Evolutionary conservation across 2,113 vertebrate genomes (phyloP), one percentile per base, ranked within the genome.

Genomic region (Cynopterus brachyotis): DNA sequence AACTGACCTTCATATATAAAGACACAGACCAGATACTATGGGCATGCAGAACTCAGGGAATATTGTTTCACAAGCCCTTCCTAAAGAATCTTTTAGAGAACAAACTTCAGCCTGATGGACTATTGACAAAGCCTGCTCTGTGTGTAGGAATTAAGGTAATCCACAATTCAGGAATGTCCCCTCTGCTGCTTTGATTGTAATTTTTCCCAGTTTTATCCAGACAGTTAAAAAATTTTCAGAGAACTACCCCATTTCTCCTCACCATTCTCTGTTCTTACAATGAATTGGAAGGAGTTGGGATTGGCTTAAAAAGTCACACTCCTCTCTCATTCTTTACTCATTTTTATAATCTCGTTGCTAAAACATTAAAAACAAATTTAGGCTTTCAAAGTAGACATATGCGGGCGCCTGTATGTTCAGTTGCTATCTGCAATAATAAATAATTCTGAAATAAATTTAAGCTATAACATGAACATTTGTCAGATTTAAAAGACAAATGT

Each of bases 371-470:
- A 80, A 24, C 15, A 84, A 75, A 69, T 50, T 32, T 26, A 64
- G 42, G 28, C 10, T 64, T 53, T 80, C n/a, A 37, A n/a, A 55
- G 37, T 76, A 85, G 45, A 45, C 9, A 57, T 9, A 4, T 59
- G 1, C 2, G 66, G 12, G 0, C 9, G 64, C 30, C 67, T 66
- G 1, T 75, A n/a, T 53, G 5, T 83, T 90, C 57, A 50, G 20
- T 35, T 50, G 64, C 19, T 16, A 47, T 47, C 55, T 73, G 4
- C 5, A 45, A 17, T 73, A 82, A 90, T 50, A 94, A 96, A 70
- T 73, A 94, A 88, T n/a, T 78, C 85, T 93, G 86, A 96, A 53
- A 96, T n/a, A 90, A 45, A 81, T 35, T 45, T 59, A 86, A 79
- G 91, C 3, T 53, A 42, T n/a, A 60, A 89, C 35, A 55, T 30